These are phyloP conservation scores for Pipistrellus pipistrellus DNA, from an alignment of 2,797 vertebrate species.

Conservation along the genomic window DNA sequence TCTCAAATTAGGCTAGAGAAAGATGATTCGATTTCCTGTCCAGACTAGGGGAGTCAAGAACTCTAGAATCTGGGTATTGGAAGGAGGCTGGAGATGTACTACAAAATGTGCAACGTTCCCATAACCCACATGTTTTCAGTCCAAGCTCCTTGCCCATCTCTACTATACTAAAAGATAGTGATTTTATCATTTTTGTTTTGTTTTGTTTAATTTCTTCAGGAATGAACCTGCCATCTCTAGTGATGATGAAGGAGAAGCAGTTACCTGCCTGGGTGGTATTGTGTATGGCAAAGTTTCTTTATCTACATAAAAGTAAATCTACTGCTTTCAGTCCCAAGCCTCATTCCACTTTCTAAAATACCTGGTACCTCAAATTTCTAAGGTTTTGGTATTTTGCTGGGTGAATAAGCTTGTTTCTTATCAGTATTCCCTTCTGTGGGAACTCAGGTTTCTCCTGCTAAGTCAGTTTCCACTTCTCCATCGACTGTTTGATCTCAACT, in stretches of 20 bases:
- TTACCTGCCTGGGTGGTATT: neutral
- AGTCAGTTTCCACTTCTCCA: too few species aligned
- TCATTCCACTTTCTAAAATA: neutral
- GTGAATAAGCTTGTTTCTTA: neutral
- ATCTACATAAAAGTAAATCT: neutral
- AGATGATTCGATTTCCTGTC: neutral
- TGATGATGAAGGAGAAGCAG: neutral
- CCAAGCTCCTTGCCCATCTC: neutral
- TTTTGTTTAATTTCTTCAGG: neutral
- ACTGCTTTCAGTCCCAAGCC: neutral
- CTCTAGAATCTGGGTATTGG: neutral
- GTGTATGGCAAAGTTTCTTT: neutral
- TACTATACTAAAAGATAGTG: neutral
- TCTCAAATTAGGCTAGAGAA: neutral
- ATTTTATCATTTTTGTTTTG: neutral
- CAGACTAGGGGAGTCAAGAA: neutral
- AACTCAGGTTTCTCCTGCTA: too few species aligned
- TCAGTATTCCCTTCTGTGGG: neutral
- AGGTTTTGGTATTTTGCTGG: neutral
- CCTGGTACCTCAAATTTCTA: neutral
- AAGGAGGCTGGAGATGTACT: neutral
- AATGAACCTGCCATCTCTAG: neutral
- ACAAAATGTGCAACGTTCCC: accelerated
- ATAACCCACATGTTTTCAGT: neutral
- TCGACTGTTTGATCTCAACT: too few species aligned